Conservation (phyloP, 2,113 vertebrate genomes). For the Serilophus lunatus region DNA sequence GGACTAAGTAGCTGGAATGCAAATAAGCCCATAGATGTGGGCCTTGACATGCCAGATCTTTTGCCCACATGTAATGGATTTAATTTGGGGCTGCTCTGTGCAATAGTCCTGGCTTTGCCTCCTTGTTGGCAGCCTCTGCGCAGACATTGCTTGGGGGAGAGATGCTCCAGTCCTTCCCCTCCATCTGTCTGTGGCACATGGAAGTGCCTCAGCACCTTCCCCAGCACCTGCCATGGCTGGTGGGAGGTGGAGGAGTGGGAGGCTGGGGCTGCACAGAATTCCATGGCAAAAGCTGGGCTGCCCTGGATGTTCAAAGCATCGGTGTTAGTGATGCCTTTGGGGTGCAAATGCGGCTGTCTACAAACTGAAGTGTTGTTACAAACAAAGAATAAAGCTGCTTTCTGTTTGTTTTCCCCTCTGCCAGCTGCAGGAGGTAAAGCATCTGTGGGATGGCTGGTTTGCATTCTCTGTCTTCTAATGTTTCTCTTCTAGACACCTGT, state of each 20-base stretch:
- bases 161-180: not conserved
- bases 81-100: not conserved
- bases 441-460: not conserved
- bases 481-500: not conserved
- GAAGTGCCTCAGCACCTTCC: not conserved
- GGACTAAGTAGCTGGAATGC: not conserved
- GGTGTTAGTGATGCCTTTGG: not conserved
- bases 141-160: not conserved
- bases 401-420: not conserved
- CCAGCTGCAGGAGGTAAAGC: not conserved
- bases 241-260: not conserved
- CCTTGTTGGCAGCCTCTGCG: not conserved
- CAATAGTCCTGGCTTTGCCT: not conserved
- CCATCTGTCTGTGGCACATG: fast-evolving
- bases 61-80: not conserved
- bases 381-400: not conserved
- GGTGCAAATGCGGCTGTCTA: not conserved
- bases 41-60: not conserved
- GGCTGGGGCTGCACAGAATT: not conserved
- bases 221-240: not conserved
- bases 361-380: not conserved
- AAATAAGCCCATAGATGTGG: not conserved
- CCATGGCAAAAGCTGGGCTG: not conserved
- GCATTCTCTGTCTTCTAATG: not conserved
- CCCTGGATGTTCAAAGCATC: not conserved